Evolutionary conservation across 1,140 invertebrate species (phyloP), one percentile per base, ranked within the genome.

Genomic region (Penaeus japonicus): DNA sequence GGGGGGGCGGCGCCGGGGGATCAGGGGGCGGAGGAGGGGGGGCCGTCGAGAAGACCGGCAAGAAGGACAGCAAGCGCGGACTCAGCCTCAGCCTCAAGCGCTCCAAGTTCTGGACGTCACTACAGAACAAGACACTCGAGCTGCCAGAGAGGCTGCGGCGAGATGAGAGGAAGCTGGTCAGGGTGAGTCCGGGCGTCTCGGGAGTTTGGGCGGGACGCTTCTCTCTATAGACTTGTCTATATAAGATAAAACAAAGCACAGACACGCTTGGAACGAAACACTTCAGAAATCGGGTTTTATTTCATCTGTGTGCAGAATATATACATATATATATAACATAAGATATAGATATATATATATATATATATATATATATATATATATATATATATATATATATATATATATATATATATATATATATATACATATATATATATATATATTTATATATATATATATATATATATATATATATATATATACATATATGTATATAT

Each of bases 81-180:
- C 32, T 88, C 22, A 88, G 86, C 47, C 86, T 88, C 20, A 88
- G 86, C 57, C 80, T 88, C 24, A 81, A 77, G 80, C 54, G 86
- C n/a, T 88, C 86, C 18, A 75, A 82, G 32, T 77, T 88, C 30
- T 88, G 86, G 86, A 82, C 65, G 30, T 54, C 86, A 0, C 70
- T 88, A 0, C 86, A 88, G 30, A 83, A 73, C 86, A 88, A 88
- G 80, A 88, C 86, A 17, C 59, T 88, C 18, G 86, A 88, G 24
- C 80, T 88, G 10, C 86, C 86, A 3, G 86, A 88, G 47, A 83
- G 80, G 30, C 86, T 88, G 1, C 62, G 80, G n/a, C 54, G 80
- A 22, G 86, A 88, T 22, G 86, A 88, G 47, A 62, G 86, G 53
- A 88, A 88, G 70, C 80, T 83, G 22, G 80, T 54, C 54, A 83